These are phyloP conservation scores for Drosophila peninsularis DNA, from an alignment of 2,888 invertebrate species.

Conservation along the genomic window DNA sequence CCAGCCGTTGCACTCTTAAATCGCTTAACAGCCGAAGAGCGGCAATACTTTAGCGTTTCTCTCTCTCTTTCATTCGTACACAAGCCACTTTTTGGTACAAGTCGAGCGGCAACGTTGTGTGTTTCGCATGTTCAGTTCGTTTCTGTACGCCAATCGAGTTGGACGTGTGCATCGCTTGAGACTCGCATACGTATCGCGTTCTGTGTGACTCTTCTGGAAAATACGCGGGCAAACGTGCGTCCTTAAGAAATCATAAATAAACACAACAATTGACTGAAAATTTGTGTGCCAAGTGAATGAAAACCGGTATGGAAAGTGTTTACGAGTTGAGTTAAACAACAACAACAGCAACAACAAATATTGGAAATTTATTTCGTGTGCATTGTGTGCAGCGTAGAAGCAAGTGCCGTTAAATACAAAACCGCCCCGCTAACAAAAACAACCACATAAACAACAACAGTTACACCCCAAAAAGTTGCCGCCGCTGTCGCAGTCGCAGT, in stretches of 20 bases:
- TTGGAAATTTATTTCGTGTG: conserved; percentile 46
- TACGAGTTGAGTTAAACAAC: conserved; percentile 13
- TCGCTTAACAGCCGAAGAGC: conserved; percentile 16
- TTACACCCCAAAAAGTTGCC: conserved; percentile 54
- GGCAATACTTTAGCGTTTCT: not conserved
- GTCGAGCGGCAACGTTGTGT: conserved; percentile 16
- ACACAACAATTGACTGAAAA: conserved; percentile 46
- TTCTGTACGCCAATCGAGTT: conserved; percentile 46
- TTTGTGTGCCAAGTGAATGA: conserved; percentile 23
- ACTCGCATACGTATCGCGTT: conserved; percentile 15
- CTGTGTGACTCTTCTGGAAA: conserved; percentile 55
- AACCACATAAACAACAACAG: conserved; percentile 42
- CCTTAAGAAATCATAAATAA: conserved; percentile 43
- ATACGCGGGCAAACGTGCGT: conserved; percentile 59
- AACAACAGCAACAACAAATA: conserved; percentile 1
- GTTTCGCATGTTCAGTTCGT: conserved; percentile 55
- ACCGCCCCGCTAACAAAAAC: conserved; percentile 68
- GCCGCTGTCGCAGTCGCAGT: conserved; percentile 31
- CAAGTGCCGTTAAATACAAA: conserved; percentile 55
- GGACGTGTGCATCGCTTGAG: conserved; percentile 20
- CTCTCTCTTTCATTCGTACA: conserved; percentile 8
- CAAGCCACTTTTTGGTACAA: conserved; percentile 37
- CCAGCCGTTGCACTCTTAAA: conserved; percentile 18
- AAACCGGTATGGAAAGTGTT: conserved; percentile 23
- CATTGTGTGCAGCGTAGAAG: conserved; percentile 37